Percentiles rank a stretch among this genome's conserved stretches.
phyloP scores from a whole-genome alignment of 2,888 invertebrate genomes.

The Parnassius apollo region DNA sequence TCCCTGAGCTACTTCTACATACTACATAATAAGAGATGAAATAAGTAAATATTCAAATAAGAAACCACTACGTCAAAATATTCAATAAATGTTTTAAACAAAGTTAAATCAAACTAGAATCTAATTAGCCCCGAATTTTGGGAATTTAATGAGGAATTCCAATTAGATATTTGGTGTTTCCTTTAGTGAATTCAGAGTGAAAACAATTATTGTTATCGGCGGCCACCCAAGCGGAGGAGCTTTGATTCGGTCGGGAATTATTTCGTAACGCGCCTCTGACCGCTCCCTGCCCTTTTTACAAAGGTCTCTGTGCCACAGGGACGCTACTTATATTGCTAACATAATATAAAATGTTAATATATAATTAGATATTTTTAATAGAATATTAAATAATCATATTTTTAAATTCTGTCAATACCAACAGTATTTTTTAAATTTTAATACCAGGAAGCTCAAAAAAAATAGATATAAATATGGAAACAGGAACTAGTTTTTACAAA shows the following conservation, averaged over 20 bases:
- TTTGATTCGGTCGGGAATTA: conserved; percentile 62
- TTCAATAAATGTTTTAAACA: conserved; percentile 24
- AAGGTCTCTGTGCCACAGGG: conserved; percentile 32
- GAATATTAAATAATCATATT: too few species aligned
- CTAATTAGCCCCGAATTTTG: conserved; percentile 62
- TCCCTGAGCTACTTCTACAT: too few species aligned
- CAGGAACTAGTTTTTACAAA: too few species aligned
- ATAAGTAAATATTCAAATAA: too few species aligned
- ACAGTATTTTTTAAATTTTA: too few species aligned
- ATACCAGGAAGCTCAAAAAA: too few species aligned
- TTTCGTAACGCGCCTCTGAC: conserved; percentile 48
- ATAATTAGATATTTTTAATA: conserved; percentile 13
- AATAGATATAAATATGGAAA: too few species aligned
- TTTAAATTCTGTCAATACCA: too few species aligned
- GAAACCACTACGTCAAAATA: neutral
- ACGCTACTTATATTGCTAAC: conserved; percentile 8
- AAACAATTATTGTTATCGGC: conserved; percentile 72
- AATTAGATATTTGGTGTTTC: conserved; percentile 73
- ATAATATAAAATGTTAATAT: neutral
- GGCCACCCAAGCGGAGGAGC: conserved; percentile 61
- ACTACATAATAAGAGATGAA: too few species aligned
- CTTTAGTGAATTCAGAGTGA: conserved; percentile 61
- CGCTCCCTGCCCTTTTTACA: conserved; percentile 26
- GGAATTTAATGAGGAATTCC: conserved; percentile 76
- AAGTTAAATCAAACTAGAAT: conserved; percentile 52